Evolutionary conservation across 2,113 vertebrate genomes (phyloP).

Genomic region (Cyprinodon tularosa): DNA sequence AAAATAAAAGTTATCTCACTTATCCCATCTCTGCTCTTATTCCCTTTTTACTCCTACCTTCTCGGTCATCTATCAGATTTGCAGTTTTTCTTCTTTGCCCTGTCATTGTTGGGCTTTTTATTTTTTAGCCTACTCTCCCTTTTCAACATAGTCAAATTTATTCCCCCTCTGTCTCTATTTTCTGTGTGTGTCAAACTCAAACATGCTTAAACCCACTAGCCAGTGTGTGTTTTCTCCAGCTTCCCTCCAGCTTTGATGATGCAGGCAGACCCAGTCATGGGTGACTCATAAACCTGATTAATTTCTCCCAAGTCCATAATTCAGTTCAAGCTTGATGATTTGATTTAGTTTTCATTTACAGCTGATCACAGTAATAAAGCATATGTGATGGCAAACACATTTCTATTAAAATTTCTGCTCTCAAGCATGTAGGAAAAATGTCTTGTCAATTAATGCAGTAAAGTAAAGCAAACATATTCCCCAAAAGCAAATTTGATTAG

Average conservation of each 20-base stretch:
- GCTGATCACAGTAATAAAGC: constrained; percentile 33
- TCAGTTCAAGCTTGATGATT: constrained; percentile 18
- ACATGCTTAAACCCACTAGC: constrained; percentile 1
- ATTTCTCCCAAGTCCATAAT: constrained; percentile 27
- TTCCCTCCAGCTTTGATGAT: constrained; percentile 27
- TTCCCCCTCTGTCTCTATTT: constrained; percentile 21
- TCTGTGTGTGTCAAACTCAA: constrained; percentile 22
- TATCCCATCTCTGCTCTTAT: constrained; percentile 31
- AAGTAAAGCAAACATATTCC: neutral
- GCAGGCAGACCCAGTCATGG: constrained; percentile 37
- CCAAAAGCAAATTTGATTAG: neutral
- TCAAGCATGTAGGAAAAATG: neutral
- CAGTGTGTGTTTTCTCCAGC: constrained; percentile 18
- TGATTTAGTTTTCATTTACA: constrained; percentile 29
- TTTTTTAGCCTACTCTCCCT: constrained; percentile 10
- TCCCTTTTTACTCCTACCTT: constrained; percentile 21
- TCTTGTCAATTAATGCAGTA: neutral
- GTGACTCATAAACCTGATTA: constrained; percentile 55
- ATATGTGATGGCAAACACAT: neutral
- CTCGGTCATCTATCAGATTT: constrained; percentile 36
- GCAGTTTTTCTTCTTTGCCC: constrained; percentile 47
- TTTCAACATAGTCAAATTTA: constrained; percentile 8
- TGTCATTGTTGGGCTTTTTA: constrained; percentile 33
- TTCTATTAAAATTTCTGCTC: neutral
- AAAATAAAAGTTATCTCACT: constrained; percentile 45